Conservation (phyloP, 2,888 invertebrate species). For the Drosophila greeni region DNA sequence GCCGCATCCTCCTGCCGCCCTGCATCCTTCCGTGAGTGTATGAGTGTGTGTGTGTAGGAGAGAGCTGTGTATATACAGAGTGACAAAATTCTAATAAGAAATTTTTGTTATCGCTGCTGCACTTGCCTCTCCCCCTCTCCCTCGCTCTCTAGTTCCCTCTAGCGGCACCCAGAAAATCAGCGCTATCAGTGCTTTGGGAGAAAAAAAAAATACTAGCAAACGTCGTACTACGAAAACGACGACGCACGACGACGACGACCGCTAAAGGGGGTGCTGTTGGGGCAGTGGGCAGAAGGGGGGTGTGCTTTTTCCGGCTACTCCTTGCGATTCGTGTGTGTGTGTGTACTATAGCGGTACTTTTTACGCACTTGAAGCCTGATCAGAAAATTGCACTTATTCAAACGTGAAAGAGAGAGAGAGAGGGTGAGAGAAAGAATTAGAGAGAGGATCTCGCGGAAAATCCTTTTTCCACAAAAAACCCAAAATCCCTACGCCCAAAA, state of each 20-base stretch:
- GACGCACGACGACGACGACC: constrained; percentile 39
- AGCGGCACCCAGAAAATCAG: constrained; percentile 40
- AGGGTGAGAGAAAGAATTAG: too few species aligned
- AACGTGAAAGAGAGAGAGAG: background rate
- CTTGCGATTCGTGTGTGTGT: constrained; percentile 47
- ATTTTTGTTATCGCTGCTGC: constrained; percentile 57
- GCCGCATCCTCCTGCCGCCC: background rate
- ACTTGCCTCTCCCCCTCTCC: constrained; percentile 10
- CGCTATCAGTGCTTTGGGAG: constrained; percentile 30
- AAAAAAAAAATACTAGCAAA: constrained; percentile 57
- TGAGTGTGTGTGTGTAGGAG: constrained; percentile 29
- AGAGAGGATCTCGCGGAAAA: constrained; percentile 7
- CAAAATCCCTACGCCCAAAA: constrained; percentile 19
- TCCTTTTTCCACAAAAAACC: background rate
- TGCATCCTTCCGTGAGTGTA: constrained; percentile 15
- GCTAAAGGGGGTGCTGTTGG: constrained; percentile 25
- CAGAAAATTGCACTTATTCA: constrained; percentile 13
- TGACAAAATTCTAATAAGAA: constrained; percentile 68
- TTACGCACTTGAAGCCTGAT: constrained; percentile 63
- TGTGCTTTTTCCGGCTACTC: constrained; percentile 63
- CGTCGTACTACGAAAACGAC: constrained; percentile 69
- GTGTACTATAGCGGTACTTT: constrained; percentile 54
- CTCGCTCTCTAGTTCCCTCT: background rate
- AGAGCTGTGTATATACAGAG: constrained; percentile 66
- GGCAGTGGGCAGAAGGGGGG: constrained; percentile 45